A percentile compares a stretch with the other conserved stretches of the same genome.
Conservation (phyloP, 2,797 vertebrate species). For the Taeniopygia guttata region DNA sequence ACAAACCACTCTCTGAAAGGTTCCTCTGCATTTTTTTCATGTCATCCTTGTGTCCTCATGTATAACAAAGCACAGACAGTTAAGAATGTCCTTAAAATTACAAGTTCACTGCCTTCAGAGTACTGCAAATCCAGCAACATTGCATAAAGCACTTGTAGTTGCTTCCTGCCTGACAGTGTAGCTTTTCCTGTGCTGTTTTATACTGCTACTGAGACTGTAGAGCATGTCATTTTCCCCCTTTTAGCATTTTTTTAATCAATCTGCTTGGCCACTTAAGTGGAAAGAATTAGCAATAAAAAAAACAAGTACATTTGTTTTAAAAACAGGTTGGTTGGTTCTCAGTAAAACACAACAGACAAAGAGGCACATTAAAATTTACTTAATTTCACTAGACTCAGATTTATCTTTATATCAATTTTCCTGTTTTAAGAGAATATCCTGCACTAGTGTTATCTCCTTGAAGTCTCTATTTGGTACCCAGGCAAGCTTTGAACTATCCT, state of each 20-base stretch:
- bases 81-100: background rate
- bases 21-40: background rate
- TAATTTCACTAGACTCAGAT: background rate
- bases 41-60: background rate
- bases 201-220: background rate
- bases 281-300: background rate
- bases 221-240: background rate
- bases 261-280: background rate
- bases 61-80: background rate
- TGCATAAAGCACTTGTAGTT: background rate
- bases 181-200: background rate
- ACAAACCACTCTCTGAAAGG: background rate
- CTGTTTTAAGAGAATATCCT: background rate
- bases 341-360: background rate
- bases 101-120: background rate
- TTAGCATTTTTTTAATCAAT: background rate
- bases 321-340: background rate
- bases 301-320: background rate
- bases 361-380: background rate
- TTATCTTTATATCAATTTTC: background rate
- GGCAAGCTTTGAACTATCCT: slow-evolving; percentile 17
- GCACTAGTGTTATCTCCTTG: background rate
- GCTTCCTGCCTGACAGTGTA: background rate
- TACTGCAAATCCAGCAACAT: background rate
- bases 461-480: background rate